phyloP scores from a whole-genome alignment of 1,140 invertebrate species.

The Drosophila nannoptera region DNA sequence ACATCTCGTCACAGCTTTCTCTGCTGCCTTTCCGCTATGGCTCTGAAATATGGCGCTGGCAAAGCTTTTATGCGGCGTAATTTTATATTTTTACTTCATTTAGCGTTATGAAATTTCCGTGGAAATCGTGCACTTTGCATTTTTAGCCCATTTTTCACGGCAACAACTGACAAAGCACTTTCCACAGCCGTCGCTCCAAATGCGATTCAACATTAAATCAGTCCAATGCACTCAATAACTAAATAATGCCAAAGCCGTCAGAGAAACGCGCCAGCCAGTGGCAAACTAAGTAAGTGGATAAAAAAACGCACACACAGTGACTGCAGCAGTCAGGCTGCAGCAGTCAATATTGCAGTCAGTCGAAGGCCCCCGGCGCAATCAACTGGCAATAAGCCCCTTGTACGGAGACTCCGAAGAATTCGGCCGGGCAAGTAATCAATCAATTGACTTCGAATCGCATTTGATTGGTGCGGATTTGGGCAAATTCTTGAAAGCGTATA shows the following conservation, averaged over 20 bases:
- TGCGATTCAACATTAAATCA: constrained; percentile 63
- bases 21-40: neutral
- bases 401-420: constrained; percentile 1
- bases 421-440: constrained; percentile 2
- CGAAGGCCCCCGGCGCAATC: constrained; percentile 9
- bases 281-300: constrained; percentile 46
- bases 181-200: constrained; percentile 28
- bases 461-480: too few species aligned
- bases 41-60: constrained; percentile 11
- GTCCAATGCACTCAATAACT: constrained; percentile 67
- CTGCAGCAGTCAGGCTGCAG: constrained; percentile 5
- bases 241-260: constrained; percentile 17
- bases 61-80: constrained; percentile 49
- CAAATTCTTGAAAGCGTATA: too few species aligned
- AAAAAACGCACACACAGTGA: constrained; percentile 37
- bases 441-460: neutral
- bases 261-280: neutral
- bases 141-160: constrained; percentile 40
- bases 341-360: constrained; percentile 25
- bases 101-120: constrained; percentile 62
- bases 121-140: constrained; percentile 61
- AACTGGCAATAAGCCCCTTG: constrained; percentile 5
- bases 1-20: neutral
- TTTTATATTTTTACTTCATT: constrained; percentile 73
- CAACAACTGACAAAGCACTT: constrained; percentile 50